Conservation (phyloP, 2,797 vertebrate species). For the Bucorvus abyssinicus region DNA sequence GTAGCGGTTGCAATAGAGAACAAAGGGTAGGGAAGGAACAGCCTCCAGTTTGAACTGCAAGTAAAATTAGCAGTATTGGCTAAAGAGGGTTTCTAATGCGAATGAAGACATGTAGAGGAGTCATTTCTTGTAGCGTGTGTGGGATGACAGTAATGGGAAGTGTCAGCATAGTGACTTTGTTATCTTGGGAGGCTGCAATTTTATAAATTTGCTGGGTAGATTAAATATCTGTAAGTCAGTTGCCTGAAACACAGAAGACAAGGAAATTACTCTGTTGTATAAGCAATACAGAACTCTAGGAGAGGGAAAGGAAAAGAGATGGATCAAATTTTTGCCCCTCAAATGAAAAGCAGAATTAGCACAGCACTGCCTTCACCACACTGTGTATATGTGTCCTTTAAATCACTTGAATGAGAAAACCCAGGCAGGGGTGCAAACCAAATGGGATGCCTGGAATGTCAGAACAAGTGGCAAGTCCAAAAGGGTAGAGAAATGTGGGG, state of each 20-base stretch:
- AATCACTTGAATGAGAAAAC: background rate
- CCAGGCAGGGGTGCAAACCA: background rate
- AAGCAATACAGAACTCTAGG: background rate
- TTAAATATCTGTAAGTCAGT: background rate
- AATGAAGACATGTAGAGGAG: background rate
- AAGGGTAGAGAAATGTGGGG: background rate
- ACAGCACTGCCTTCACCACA: background rate
- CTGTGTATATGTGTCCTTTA: background rate
- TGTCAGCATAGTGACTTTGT: background rate
- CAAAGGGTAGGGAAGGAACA: background rate
- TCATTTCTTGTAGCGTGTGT: background rate
- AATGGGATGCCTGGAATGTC: background rate
- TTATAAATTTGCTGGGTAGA: background rate
- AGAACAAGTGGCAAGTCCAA: background rate
- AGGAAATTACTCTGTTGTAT: background rate
- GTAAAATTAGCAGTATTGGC: background rate
- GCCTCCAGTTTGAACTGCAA: background rate
- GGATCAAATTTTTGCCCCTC: background rate
- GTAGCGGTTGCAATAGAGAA: background rate
- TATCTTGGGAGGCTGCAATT: background rate
- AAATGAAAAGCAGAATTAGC: background rate
- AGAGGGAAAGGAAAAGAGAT: background rate
- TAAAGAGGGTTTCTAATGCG: background rate
- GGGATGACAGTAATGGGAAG: background rate
- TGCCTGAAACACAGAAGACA: background rate